Base-by-base conservation (phyloP, 2,888 invertebrate genomes). In the Dendrolimus pini region DNA sequence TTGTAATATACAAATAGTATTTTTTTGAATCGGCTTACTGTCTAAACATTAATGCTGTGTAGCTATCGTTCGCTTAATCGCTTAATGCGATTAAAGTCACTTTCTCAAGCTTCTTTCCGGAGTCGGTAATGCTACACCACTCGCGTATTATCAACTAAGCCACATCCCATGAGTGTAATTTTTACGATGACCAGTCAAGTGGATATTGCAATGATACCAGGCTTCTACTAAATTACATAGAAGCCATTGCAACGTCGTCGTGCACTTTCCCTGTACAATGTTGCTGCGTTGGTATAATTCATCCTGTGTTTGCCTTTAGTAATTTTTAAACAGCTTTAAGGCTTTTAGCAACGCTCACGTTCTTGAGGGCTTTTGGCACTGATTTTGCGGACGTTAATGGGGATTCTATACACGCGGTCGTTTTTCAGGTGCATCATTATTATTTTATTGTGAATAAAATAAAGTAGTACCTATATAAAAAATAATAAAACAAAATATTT, bases 181-280 rank as follows among this genome's bases (percentile, higher is more conserved):
- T 77, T 66, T 69, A 69, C 68, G 64, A 64, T 59, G 70, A 66
- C 64, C 74, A 70, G 59, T 71, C 68, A 62, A 65, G 74, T 77
- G 75, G 69, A 70, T 74, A 75, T 74, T 77, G 77, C 77, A 73
- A 70, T 47, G 47, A 47, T 47, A 47, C 47, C 30, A 8, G 75
- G 78, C 74, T 77, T 77, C 77, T 64, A 61, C 47, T 47, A 47
- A 47, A 47, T 47, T 64, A 58, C 59, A 59, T 64, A 59, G 83
- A 83, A 82, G 72, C 82, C 83, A 65, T 61, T 67, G 57, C 67
- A 68, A 66, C 77, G 78, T 75, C 59, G 52, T 55, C 53, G 56
- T 59, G 55, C 55, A 52, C 54, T 55, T 30, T 42, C 54, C 53
- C 55, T 41, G 47, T 54, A 10, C 30, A 41, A 12, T 30, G 30